Conservation (phyloP, 2,113 vertebrate species). For the Anarhynchus alexandrinus region DNA sequence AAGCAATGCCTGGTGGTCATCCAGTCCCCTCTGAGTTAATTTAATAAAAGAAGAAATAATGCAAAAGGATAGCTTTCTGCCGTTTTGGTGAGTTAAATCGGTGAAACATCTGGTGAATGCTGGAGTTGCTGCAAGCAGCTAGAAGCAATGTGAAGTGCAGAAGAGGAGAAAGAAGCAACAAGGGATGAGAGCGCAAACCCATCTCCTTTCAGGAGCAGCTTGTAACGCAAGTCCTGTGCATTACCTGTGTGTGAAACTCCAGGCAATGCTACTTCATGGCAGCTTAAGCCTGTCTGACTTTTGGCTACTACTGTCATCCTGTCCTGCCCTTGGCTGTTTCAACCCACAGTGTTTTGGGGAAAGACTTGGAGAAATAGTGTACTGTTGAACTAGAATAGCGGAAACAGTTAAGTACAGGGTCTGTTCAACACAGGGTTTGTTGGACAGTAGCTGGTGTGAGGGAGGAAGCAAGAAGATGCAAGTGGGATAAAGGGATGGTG, state of each 20-base stretch:
- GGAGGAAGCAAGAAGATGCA: not conserved
- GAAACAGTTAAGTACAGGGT: not conserved
- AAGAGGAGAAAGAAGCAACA: not conserved
- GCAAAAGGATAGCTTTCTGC: not conserved
- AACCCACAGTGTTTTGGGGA: not conserved
- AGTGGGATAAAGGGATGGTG: not conserved
- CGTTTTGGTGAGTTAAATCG: not conserved
- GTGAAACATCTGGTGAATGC: not conserved
- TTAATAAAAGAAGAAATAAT: not conserved
- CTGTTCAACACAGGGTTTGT: not conserved
- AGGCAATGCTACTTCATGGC: not conserved
- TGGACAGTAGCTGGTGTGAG: not conserved
- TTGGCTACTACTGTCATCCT: not conserved
- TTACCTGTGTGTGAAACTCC: not conserved
- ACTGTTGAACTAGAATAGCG: not conserved
- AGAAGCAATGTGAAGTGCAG: not conserved
- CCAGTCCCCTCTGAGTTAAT: not conserved
- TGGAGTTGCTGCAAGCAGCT: not conserved
- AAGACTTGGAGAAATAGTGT: not conserved
- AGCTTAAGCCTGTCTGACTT: not conserved
- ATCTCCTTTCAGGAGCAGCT: not conserved
- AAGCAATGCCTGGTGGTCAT: not conserved
- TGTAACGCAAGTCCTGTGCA: not conserved
- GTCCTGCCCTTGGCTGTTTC: not conserved
- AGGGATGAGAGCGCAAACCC: not conserved